phyloP scores from a whole-genome alignment of 2,113 vertebrate genomes.

The Paramormyrops kingsleyae region DNA sequence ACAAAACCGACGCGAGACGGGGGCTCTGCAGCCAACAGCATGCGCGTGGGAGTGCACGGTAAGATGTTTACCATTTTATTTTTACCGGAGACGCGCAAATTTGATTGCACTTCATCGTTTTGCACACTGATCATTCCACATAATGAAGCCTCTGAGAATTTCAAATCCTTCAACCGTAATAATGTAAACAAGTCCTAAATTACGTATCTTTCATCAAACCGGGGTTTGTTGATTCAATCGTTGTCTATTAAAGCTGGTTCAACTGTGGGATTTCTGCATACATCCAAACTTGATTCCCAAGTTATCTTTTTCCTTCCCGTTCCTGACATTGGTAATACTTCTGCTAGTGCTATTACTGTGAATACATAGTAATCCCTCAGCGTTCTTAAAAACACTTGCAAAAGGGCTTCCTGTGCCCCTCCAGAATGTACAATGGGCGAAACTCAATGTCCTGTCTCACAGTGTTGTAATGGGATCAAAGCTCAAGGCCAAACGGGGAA shows the following conservation, averaged over 20 bases:
- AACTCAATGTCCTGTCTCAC: not conserved
- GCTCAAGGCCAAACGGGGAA: conserved; percentile 1
- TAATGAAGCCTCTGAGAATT: not conserved
- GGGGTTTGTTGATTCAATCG: not conserved
- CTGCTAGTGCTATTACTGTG: not conserved
- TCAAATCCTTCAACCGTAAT: not conserved
- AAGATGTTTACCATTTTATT: not conserved
- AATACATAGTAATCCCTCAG: not conserved
- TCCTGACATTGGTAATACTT: not conserved
- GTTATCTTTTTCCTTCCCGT: not conserved
- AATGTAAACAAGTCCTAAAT: not conserved
- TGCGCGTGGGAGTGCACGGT: not conserved
- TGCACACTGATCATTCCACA: not conserved
- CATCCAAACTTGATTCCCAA: not conserved
- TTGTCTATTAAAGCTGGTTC: not conserved
- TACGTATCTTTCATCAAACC: not conserved
- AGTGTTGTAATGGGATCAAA: conserved; percentile 20
- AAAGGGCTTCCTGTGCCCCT: not conserved
- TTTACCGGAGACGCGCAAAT: not conserved
- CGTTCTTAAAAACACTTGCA: not conserved
- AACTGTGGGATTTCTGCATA: not conserved
- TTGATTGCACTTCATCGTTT: not conserved
- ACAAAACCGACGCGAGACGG: not conserved
- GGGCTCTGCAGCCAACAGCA: not conserved
- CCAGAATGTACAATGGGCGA: not conserved